Conservation (phyloP, 2,113 vertebrate genomes). For the Nycticorax nycticorax region DNA sequence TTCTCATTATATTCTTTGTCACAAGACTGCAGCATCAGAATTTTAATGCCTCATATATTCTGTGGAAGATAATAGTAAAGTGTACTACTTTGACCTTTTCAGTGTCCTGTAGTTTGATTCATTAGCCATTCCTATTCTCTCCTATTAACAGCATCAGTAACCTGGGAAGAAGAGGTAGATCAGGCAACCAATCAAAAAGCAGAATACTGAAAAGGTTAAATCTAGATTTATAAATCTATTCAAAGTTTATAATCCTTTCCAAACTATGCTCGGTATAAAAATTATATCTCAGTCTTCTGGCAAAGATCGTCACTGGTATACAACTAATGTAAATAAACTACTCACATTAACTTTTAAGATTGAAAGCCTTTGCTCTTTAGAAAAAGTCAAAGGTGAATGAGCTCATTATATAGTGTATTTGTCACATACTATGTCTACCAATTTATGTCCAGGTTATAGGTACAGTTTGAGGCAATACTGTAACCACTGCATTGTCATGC, state of each 20-base stretch:
- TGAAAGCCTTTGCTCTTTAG: background rate
- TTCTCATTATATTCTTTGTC: slow-evolving; percentile 75
- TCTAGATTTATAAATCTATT: slow-evolving; percentile 51
- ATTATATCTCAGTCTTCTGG: slow-evolving; percentile 5
- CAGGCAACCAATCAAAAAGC: slow-evolving; percentile 55
- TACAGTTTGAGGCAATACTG: background rate
- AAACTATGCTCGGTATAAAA: slow-evolving; percentile 39
- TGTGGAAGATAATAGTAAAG: slow-evolving; percentile 66
- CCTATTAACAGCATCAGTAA: slow-evolving; percentile 61
- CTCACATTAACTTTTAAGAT: background rate
- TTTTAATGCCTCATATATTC: slow-evolving; percentile 74
- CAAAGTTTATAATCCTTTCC: slow-evolving; percentile 57
- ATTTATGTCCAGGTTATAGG: background rate
- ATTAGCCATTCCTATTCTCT: slow-evolving; percentile 63
- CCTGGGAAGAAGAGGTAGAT: slow-evolving; percentile 24
- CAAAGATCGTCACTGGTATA: slow-evolving; percentile 9
- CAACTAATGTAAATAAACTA: slow-evolving; percentile 27
- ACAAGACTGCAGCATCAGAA: slow-evolving; percentile 55
- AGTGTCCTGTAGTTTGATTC: slow-evolving; percentile 64
- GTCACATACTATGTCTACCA: background rate
- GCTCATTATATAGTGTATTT: background rate
- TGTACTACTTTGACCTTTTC: slow-evolving; percentile 71
- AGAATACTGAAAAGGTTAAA: slow-evolving; percentile 69
- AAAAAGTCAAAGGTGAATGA: background rate
- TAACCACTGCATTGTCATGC: background rate